Evolutionary conservation across 2,113 vertebrate species (phyloP).

Genomic region (Grallaria varia): DNA sequence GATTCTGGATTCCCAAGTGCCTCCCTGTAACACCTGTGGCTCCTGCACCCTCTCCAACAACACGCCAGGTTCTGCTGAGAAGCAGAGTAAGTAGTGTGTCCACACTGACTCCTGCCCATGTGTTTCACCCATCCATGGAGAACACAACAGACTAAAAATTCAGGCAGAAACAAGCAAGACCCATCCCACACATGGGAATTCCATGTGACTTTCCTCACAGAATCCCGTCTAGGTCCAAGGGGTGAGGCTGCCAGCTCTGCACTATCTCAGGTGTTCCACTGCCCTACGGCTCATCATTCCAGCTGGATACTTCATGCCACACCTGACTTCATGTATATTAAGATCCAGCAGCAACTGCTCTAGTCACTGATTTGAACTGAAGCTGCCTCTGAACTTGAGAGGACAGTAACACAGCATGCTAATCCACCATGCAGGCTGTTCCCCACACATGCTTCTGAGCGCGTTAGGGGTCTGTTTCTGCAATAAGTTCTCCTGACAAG

Average conservation of each 20-base stretch:
- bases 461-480: neutral
- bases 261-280: rapidly evolving
- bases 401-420: neutral
- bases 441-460: neutral
- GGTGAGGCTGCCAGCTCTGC: neutral
- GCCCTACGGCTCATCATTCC: rapidly evolving
- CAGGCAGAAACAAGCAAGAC: neutral
- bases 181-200: rapidly evolving
- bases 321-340: neutral
- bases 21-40: neutral
- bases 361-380: neutral
- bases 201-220: rapidly evolving
- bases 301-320: neutral
- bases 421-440: neutral
- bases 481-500: constrained; percentile 48
- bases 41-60: rapidly evolving
- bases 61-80: rapidly evolving
- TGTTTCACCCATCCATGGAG: neutral
- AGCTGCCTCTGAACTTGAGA: neutral
- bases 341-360: neutral
- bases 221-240: rapidly evolving
- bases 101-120: rapidly evolving
- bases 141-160: neutral
- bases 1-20: rapidly evolving
- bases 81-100: rapidly evolving